These are phyloP conservation scores for Rhadinocentrus ornatus DNA, from an alignment of 2,797 vertebrate genomes.

Conservation along the genomic window DNA sequence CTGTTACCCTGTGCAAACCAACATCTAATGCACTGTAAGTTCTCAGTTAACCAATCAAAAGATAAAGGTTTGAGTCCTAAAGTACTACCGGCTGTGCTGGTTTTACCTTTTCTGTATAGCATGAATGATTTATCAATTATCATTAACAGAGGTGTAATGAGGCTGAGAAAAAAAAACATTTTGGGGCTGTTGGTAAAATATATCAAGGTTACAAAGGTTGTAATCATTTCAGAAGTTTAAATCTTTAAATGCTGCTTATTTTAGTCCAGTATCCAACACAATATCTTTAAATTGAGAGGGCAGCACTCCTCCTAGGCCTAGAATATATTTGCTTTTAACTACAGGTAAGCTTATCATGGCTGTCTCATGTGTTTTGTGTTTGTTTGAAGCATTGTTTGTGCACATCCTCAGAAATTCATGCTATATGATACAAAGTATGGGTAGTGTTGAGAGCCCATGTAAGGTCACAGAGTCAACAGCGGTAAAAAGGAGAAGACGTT, in stretches of 20 bases:
- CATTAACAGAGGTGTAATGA: neutral
- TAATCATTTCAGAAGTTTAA: slow-evolving; percentile 7
- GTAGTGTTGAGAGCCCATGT: neutral
- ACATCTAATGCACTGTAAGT: slow-evolving; percentile 23
- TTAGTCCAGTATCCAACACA: neutral
- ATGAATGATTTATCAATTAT: neutral
- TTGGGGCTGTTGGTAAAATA: neutral
- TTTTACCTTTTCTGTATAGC: slow-evolving; percentile 43
- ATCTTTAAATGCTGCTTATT: slow-evolving; percentile 12
- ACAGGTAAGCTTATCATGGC: neutral
- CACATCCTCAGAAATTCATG: neutral
- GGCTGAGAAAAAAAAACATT: slow-evolving; percentile 4
- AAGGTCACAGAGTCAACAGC: neutral
- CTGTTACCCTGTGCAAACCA: slow-evolving; percentile 26
- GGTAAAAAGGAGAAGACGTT: neutral
- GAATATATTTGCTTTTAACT: neutral
- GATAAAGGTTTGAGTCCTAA: slow-evolving; percentile 39
- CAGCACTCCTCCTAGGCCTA: neutral
- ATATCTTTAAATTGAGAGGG: neutral
- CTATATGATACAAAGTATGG: neutral
- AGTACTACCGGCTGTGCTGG: slow-evolving; percentile 39
- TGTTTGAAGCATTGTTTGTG: neutral
- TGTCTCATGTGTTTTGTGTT: neutral
- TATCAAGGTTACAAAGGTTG: neutral
- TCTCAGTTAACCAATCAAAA: slow-evolving; percentile 41